A percentile compares a stretch with the other conserved stretches of the same genome.
Evolutionary conservation across 2,888 invertebrate genomes (phyloP).

Genomic region (Campaea margaritaria): DNA sequence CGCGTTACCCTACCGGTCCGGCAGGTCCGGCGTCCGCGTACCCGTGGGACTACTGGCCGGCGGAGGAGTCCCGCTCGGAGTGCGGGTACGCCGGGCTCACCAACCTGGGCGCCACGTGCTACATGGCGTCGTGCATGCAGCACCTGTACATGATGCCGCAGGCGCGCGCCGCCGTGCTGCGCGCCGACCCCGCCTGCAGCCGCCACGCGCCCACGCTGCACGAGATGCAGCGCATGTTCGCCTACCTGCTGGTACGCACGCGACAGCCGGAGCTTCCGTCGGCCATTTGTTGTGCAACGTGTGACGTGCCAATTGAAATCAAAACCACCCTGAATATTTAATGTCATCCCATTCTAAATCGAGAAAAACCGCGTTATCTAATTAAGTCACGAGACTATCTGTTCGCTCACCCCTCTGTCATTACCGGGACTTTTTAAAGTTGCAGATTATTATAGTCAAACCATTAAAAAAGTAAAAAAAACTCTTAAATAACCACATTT

Average conservation of each 20-base stretch:
- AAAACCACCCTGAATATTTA: no score
- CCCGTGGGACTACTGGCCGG: conserved; percentile 99
- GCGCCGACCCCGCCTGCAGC: conserved; percentile 89
- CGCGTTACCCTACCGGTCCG: not conserved
- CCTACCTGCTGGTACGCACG: conserved; percentile 89
- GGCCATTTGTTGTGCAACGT: not conserved
- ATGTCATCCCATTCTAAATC: no score
- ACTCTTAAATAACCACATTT: no score
- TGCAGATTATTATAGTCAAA: no score
- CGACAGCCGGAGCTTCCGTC: not conserved
- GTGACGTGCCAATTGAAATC: no score
- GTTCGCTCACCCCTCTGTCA: no score
- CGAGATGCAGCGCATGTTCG: conserved; percentile 98
- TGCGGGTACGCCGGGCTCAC: conserved; percentile 98
- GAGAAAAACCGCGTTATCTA: no score
- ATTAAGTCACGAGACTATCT: no score
- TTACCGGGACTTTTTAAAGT: no score
- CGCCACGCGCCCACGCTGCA: conserved; percentile 93
- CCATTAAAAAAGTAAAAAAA: no score
- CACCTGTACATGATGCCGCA: conserved; percentile 99
- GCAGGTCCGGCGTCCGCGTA: conserved; percentile 91
- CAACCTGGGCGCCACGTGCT: conserved; percentile 98
- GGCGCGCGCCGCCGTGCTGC: conserved; percentile 93
- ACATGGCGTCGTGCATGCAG: conserved; percentile 99
- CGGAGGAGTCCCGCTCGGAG: conserved; percentile 96